Evolutionary conservation across 2,113 vertebrate species (phyloP), one percentile per base, ranked within the genome.

Genomic region (Mionectes macconnelli): DNA sequence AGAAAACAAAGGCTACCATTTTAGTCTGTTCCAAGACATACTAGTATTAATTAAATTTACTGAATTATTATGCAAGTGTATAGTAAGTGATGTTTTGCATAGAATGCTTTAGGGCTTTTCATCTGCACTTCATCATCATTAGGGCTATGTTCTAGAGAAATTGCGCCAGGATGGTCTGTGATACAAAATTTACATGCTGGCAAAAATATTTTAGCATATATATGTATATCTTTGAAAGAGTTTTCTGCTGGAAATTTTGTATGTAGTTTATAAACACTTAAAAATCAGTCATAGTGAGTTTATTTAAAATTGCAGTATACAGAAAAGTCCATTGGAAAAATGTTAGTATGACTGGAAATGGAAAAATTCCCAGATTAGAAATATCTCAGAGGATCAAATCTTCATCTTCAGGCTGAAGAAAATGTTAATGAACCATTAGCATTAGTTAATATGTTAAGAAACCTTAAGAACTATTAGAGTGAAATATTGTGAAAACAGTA

Each of bases 181-280:
- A 66, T 69, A 52, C 14, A 73, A 89, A 69, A 80, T 90, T 40
- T 45, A 52, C 60, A 70, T 87, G 30, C 60, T 63, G n/a, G 23
- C 30, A 84, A 81, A 64, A 81, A 74, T 87, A 67, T 87, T 94
- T 93, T 87, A 89, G 31, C 66, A n/a, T 89, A n/a, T 45, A 37
- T 81, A 20, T 35, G 25, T 81, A 23, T n/a, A 28, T 59, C n/a
- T 80, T 81, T 31, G 45, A 74, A 89, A 81, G 37, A 56, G 10
- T 67, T 82, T 94, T 82, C 60, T 87, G 15, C 25, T 81, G 19
- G 28, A 87, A 79, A 53, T 56, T 52, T 50, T 84, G 4, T 59
- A 4, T 64, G 4, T 60, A 12, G n/a, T 75, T 84, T 91, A 52
- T 39, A 80, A 90, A 75, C 14, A 75, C 52, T 89, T 91, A 72